A percentile compares a stretch with the other conserved stretches of the same genome.
Evolutionary conservation across 2,113 vertebrate genomes (phyloP).

Genomic region (Galbula dea): DNA sequence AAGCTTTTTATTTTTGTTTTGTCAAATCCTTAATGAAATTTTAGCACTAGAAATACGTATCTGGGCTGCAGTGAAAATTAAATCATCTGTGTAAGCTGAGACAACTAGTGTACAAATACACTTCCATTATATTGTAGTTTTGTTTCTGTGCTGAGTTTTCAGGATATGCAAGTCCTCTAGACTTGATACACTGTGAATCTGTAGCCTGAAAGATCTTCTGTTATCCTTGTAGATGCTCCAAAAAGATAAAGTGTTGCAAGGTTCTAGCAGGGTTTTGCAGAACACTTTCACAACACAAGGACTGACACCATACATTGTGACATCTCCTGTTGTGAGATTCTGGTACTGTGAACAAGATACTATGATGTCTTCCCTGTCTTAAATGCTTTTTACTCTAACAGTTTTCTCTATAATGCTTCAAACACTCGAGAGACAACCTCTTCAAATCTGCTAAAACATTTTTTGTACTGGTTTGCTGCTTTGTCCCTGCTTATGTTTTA

Average conservation of each 20-base stretch:
- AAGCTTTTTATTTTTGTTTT: not conserved
- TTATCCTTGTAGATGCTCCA: not conserved
- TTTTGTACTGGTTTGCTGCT: slow-evolving; percentile 10
- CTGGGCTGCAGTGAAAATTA: not conserved
- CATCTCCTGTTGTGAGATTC: slow-evolving; percentile 25
- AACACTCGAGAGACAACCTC: not conserved
- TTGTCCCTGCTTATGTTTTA: slow-evolving; percentile 44
- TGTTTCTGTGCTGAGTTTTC: not conserved
- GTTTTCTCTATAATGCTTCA: not conserved
- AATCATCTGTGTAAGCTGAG: not conserved
- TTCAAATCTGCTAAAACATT: slow-evolving; percentile 26
- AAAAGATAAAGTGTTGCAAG: slow-evolving; percentile 38
- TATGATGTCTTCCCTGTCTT: not conserved
- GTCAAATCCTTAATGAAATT: not conserved
- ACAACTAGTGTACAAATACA: not conserved
- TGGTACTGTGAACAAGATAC: slow-evolving; percentile 16
- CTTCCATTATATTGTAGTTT: not conserved
- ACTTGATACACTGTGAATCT: not conserved
- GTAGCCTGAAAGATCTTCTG: slow-evolving; percentile 1
- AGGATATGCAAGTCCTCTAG: not conserved
- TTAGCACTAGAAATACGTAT: not conserved
- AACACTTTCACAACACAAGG: slow-evolving; percentile 8
- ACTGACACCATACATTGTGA: slow-evolving; percentile 43
- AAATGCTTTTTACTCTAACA: slow-evolving; percentile 16
- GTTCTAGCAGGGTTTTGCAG: slow-evolving; percentile 52